These are phyloP conservation scores for Oryzias woworae DNA, from an alignment of 2,113 vertebrate genomes.

Conservation along the genomic window DNA sequence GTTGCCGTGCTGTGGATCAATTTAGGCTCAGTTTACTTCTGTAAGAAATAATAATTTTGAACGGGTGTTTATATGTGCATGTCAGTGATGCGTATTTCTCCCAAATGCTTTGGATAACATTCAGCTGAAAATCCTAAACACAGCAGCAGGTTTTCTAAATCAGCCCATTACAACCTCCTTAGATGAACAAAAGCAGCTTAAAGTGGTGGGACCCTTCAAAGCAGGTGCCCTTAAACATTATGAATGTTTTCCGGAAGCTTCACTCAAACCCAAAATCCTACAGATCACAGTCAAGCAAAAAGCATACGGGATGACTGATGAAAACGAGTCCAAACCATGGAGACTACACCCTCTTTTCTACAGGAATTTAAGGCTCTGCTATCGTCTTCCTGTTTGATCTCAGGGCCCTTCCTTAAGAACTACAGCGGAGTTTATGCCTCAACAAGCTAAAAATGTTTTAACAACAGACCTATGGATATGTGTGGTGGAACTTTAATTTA, in stretches of 20 bases:
- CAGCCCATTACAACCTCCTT: not conserved
- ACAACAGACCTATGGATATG: not conserved
- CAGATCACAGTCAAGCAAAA: not conserved
- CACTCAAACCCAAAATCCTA: not conserved
- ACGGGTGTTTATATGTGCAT: too few relatives aligned
- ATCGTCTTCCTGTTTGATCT: not conserved
- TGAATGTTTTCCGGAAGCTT: not conserved
- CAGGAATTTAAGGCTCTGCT: not conserved
- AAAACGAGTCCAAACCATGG: not conserved
- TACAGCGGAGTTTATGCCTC: not conserved
- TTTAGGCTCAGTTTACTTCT: too few relatives aligned
- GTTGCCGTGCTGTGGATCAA: too few relatives aligned
- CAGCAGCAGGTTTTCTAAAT: not conserved
- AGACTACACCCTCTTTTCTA: not conserved
- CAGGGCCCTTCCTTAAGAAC: not conserved
- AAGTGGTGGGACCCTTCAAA: too few relatives aligned
- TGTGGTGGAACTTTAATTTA: not conserved
- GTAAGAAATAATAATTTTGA: too few relatives aligned
- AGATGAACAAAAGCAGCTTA: not conserved
- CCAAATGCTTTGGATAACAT: not conserved
- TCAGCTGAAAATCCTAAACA: not conserved
- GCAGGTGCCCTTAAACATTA: too few relatives aligned
- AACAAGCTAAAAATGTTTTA: not conserved
- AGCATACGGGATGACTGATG: not conserved
- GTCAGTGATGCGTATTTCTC: too few relatives aligned